These are phyloP conservation scores for Micrasema longulum DNA, from an alignment of 1,140 invertebrate species.

Conservation along the genomic window DNA sequence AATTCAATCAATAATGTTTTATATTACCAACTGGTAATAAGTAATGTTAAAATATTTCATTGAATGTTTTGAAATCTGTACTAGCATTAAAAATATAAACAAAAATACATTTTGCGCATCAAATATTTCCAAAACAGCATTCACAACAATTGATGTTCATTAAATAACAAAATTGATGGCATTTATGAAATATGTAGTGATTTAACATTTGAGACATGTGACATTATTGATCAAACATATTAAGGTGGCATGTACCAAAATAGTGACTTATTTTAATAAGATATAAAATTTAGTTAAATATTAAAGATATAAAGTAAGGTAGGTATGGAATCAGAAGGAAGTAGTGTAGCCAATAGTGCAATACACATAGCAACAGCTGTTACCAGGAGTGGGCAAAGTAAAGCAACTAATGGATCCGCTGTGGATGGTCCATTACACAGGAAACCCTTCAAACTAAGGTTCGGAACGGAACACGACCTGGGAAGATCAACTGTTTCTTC, in stretches of 20 bases:
- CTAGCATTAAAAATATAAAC: too few species aligned
- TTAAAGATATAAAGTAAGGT: slow-evolving; percentile 23
- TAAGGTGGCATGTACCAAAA: slow-evolving; percentile 4
- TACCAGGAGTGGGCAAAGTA: slow-evolving; percentile 9
- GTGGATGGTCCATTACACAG: slow-evolving; percentile 39
- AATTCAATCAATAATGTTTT: too few species aligned
- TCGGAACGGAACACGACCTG: slow-evolving; percentile 56
- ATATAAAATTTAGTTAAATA: slow-evolving; percentile 19
- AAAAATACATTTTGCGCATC: too few species aligned
- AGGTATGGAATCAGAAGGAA: slow-evolving; percentile 43
- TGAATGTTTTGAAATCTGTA: too few species aligned
- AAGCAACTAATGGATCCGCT: background rate
- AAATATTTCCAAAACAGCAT: too few species aligned
- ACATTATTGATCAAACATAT: slow-evolving; percentile 59
- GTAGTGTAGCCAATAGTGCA: slow-evolving; percentile 11
- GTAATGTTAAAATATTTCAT: too few species aligned
- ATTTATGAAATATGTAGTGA: too few species aligned
- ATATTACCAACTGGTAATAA: too few species aligned
- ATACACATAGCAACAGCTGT: slow-evolving; percentile 17
- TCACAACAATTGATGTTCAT: too few species aligned
- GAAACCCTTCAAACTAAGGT: slow-evolving; percentile 60
- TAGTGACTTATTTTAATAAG: slow-evolving; percentile 30
- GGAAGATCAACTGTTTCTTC: slow-evolving; percentile 59
- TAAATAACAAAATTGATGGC: too few species aligned
- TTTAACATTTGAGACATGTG: slow-evolving; percentile 5